These are phyloP conservation scores for Melikaiella ostensackeni DNA, from an alignment of 2,888 invertebrate species.

Conservation along the genomic window DNA sequence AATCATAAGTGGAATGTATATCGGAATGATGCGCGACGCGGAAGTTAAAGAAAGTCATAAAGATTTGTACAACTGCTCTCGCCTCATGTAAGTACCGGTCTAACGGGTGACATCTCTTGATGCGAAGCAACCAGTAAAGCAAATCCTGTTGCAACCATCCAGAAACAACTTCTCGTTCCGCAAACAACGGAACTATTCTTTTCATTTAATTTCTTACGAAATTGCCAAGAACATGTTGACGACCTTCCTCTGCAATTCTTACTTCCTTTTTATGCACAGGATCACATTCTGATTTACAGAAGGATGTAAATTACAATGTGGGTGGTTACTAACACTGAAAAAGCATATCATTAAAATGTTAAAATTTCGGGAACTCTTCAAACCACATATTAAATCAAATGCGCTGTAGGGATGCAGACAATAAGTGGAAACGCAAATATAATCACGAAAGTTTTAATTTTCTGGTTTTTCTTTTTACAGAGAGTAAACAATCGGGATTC, in stretches of 20 bases:
- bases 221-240: neutral
- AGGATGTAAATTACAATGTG: neutral
- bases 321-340: neutral
- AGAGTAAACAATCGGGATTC: too few species aligned
- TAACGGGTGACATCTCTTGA: constrained; percentile 47
- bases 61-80: constrained; percentile 26
- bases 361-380: neutral
- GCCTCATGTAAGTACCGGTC: constrained; percentile 47
- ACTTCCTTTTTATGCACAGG: neutral
- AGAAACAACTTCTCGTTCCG: constrained; percentile 7
- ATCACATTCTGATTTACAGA: neutral
- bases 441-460: neutral
- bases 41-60: neutral
- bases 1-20: neutral
- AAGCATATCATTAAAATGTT: neutral
- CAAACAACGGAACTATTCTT: neutral
- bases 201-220: neutral
- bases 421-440: neutral
- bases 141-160: constrained; percentile 2
- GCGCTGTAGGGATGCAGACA: neutral
- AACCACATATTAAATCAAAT: neutral
- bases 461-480: neutral
- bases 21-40: constrained; percentile 1
- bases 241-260: constrained; percentile 7
- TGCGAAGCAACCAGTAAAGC: constrained; percentile 4